Evolutionary conservation across 2,888 invertebrate genomes (phyloP).

Genomic region (Mylabris sibirica): DNA sequence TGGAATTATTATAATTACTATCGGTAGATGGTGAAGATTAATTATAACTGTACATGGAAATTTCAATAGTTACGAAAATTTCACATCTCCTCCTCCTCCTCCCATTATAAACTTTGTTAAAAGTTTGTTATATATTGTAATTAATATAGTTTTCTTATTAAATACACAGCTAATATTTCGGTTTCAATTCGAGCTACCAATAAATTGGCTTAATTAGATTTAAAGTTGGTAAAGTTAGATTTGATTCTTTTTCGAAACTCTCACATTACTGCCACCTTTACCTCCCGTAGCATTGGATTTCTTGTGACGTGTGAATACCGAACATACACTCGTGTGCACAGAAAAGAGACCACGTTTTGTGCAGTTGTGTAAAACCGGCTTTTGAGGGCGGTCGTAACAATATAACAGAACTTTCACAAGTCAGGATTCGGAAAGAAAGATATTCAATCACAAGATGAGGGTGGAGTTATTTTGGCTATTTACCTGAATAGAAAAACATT

Average conservation of each 20-base stretch:
- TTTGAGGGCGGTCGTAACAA: no score
- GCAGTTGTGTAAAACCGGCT: no score
- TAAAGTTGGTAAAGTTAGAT: not conserved
- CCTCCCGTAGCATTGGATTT: no score
- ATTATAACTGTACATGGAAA: constrained; percentile 18
- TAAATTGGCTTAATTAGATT: constrained; percentile 9
- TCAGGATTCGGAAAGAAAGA: no score
- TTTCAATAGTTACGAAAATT: constrained; percentile 23
- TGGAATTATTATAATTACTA: not conserved
- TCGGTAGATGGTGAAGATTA: constrained; percentile 18
- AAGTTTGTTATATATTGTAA: constrained; percentile 11
- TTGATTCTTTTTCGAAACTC: not conserved
- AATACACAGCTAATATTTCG: not conserved
- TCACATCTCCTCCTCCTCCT: not conserved
- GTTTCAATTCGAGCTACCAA: no score
- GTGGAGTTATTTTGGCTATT: no score
- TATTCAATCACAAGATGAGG: no score
- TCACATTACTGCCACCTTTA: not conserved
- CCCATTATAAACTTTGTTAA: constrained; percentile 19
- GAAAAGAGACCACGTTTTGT: no score
- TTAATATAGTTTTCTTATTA: constrained; percentile 12
- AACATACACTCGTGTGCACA: no score
- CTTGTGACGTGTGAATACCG: no score
- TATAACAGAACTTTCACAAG: no score
- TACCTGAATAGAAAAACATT: no score